Evolutionary conservation across 2,888 invertebrate species (phyloP).

Genomic region (Pseudanteris insignis): DNA sequence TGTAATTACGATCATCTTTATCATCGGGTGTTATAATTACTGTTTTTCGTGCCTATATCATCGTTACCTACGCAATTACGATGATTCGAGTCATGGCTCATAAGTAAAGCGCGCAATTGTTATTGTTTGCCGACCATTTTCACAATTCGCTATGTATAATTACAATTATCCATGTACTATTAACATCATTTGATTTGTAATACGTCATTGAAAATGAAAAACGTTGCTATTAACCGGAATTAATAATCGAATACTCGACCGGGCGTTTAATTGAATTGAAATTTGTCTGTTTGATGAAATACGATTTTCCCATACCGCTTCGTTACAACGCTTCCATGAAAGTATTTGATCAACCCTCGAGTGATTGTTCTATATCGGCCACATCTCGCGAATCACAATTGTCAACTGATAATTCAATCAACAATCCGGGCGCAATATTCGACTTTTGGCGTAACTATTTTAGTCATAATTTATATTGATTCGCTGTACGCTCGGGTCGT

Average conservation of each 20-base stretch:
- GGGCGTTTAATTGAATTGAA: slow-evolving; percentile 42
- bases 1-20: no score
- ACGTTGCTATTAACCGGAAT: slow-evolving; percentile 32
- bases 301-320: slow-evolving; percentile 33
- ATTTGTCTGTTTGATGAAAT: slow-evolving; percentile 43
- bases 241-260: slow-evolving; percentile 41
- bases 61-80: no score
- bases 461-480: slow-evolving; percentile 41
- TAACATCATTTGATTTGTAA: slow-evolving; percentile 8
- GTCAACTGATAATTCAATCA: slow-evolving; percentile 46
- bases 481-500: no score
- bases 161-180: no score
- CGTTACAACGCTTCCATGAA: slow-evolving; percentile 44
- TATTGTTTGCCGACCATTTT: no score
- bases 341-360: slow-evolving; percentile 46
- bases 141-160: no score
- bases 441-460: slow-evolving; percentile 40
- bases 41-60: no score
- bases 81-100: no score
- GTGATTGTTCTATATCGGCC: slow-evolving; percentile 46
- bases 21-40: no score
- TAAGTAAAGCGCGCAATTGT: no score
- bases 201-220: slow-evolving; percentile 21
- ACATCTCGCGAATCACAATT: slow-evolving; percentile 45
- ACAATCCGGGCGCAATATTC: slow-evolving; percentile 42